A percentile compares a stretch with the other conserved stretches of the same genome.
Conservation (phyloP, 2,113 vertebrate genomes). For the Ia io region DNA sequence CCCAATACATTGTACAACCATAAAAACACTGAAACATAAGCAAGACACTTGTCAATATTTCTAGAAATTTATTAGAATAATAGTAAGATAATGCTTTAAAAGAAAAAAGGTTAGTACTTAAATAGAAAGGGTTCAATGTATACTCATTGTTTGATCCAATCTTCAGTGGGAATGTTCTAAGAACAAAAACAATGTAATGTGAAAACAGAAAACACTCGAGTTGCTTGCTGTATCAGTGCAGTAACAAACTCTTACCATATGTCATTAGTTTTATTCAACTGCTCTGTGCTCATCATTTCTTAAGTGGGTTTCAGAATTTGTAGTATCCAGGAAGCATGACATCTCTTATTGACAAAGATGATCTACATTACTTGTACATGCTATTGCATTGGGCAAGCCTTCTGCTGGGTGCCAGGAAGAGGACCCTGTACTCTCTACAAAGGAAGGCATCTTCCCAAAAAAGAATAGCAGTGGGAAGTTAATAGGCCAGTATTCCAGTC, state of each 20-base stretch:
- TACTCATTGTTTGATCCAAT: not conserved
- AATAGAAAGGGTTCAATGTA: not conserved
- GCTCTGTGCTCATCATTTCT: not conserved
- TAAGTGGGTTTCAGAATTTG: not conserved
- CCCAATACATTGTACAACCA: not conserved
- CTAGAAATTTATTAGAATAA: not conserved
- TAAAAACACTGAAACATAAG: not conserved
- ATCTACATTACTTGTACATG: no score
- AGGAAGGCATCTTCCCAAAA: not conserved
- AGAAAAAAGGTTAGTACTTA: not conserved
- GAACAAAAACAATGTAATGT: not conserved
- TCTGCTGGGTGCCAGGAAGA: not conserved
- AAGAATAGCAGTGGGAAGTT: not conserved
- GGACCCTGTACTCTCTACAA: fast-evolving
- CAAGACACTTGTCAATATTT: not conserved
- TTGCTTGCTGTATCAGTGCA: not conserved
- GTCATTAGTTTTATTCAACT: not conserved
- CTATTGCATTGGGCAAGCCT: not conserved
- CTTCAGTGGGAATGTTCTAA: not conserved
- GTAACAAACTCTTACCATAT: not conserved
- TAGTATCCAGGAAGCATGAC: not conserved
- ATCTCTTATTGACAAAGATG: no score
- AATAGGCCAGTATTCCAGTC: not conserved
- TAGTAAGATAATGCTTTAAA: not conserved
- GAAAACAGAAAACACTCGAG: not conserved